Evolutionary conservation across 1,140 invertebrate genomes (phyloP).

Genomic region (Drepana arcuata): DNA sequence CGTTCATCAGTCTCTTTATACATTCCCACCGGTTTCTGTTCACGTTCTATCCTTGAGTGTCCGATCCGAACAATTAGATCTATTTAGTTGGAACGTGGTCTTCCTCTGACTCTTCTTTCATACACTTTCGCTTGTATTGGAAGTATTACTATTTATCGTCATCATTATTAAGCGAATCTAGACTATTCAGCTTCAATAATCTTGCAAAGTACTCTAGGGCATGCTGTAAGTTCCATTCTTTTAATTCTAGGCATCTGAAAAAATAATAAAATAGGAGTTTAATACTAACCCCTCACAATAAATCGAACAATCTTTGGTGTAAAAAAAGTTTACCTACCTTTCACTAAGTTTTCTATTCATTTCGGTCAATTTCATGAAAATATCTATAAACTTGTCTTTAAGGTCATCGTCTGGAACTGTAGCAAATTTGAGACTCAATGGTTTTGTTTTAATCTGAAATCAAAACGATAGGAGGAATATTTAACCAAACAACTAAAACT

Average conservation of each 20-base stretch:
- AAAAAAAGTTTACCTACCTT: constrained; percentile 33
- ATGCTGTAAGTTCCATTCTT: constrained; percentile 41
- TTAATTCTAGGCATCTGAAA: constrained; percentile 44
- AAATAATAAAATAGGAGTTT: constrained; percentile 5
- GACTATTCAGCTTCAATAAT: constrained; percentile 17
- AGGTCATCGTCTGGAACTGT: constrained; percentile 31
- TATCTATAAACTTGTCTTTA: constrained; percentile 32
- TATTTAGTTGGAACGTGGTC: no score
- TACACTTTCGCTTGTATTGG: no score
- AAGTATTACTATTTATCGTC: no score
- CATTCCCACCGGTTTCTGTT: no score
- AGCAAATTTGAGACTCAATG: constrained; percentile 34
- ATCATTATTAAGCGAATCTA: background rate
- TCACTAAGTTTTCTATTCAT: constrained; percentile 24
- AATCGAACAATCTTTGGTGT: no score
- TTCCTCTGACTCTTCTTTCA: no score
- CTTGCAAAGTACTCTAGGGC: constrained; percentile 40
- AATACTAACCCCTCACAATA: no score
- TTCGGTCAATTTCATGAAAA: constrained; percentile 44
- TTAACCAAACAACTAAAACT: no score
- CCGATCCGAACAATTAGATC: no score
- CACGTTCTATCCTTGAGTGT: no score
- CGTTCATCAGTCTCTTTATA: no score
- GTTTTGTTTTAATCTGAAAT: constrained; percentile 38
- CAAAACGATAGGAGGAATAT: no score